phyloP scores from a whole-genome alignment of 2,888 invertebrate genomes.

The Himalopsyche kuldschensis region DNA sequence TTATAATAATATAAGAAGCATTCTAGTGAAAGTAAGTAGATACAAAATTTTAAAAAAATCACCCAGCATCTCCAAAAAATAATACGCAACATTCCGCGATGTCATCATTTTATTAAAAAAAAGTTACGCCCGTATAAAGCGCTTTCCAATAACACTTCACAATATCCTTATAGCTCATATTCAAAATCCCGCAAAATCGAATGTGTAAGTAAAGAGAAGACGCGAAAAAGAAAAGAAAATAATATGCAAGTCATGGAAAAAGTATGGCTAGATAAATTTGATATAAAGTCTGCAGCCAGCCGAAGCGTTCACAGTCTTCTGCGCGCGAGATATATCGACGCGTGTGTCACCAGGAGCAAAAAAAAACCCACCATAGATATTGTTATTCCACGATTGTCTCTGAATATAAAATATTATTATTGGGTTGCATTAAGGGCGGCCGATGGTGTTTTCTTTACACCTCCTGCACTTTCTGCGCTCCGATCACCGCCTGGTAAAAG shows the following conservation, averaged over 20 bases:
- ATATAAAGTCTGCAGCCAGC: conserved; percentile 33
- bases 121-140: conserved; percentile 16
- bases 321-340: conserved; percentile 38
- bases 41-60: neutral
- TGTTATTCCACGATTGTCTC: conserved; percentile 40
- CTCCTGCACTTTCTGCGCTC: conserved; percentile 27
- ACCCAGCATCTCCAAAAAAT: neutral
- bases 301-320: conserved; percentile 35
- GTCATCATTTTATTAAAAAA: conserved; percentile 32
- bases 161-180: conserved; percentile 34
- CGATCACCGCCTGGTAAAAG: conserved; percentile 47
- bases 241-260: conserved; percentile 39
- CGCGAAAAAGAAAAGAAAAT: conserved; percentile 2
- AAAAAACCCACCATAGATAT: conserved; percentile 24
- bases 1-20: neutral
- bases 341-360: conserved; percentile 25
- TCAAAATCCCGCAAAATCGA: conserved; percentile 37
- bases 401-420: conserved; percentile 41
- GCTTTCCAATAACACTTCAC: conserved; percentile 19
- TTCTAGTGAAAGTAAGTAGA: neutral
- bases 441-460: conserved; percentile 40
- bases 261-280: conserved; percentile 38
- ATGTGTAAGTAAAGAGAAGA: conserved; percentile 32
- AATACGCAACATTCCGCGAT: conserved; percentile 15
- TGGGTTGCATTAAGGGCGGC: conserved; percentile 40